phyloP scores from a whole-genome alignment of 2,113 vertebrate species.

The Bucco capensis region DNA sequence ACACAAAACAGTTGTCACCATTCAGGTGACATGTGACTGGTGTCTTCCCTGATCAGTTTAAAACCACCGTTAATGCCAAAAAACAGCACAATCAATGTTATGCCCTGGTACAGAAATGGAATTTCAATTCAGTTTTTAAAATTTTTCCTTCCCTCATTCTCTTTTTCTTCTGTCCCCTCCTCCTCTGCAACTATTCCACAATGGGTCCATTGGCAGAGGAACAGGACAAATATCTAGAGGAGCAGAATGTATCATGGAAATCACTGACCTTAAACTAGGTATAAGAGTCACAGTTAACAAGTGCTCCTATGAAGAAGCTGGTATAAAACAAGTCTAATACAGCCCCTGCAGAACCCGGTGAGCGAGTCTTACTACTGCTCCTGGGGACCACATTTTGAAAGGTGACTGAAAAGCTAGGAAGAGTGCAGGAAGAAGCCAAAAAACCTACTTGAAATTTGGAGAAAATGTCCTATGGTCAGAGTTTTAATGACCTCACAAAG shows the following conservation, averaged over 20 bases:
- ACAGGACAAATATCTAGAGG: rapidly evolving
- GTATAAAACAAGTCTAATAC: not conserved
- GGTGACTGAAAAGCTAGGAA: not conserved
- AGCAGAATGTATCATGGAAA: not conserved
- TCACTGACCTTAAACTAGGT: not conserved
- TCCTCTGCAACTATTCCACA: not conserved
- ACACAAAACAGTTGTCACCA: not conserved
- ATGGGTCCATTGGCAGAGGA: not conserved
- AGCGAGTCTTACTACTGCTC: not conserved
- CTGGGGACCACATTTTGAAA: not conserved
- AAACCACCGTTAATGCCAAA: not conserved
- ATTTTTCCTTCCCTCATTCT: not conserved
- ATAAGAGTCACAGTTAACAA: not conserved
- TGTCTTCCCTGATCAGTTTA: not conserved
- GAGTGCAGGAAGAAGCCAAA: not conserved
- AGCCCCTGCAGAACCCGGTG: not conserved
- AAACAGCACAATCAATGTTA: not conserved
- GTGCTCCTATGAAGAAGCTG: rapidly evolving
- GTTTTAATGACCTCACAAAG: not conserved
- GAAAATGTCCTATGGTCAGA: not conserved
- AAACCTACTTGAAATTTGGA: not conserved
- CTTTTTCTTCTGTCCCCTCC: not conserved
- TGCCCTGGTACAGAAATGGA: not conserved
- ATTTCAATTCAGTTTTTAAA: not conserved
- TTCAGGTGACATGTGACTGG: not conserved